Evolutionary conservation across 2,888 invertebrate species (phyloP), one percentile per base, ranked within the genome.

Genomic region (Drosophila birchii): DNA sequence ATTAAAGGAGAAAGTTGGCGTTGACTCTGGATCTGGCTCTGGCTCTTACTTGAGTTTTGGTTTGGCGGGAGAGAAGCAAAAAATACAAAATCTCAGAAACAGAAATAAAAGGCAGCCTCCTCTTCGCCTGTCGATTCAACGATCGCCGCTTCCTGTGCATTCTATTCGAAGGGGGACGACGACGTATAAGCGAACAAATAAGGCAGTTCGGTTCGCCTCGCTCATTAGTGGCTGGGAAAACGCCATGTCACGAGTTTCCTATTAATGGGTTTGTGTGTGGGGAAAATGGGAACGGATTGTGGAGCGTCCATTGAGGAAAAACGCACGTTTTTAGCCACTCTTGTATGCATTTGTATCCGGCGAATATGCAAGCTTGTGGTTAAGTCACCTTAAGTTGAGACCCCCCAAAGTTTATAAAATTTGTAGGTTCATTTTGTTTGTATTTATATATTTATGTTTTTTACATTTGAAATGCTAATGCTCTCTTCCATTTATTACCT

Each of bases 211-310:
- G 61, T 55, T 78, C 61, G 38, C 39, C 58, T 58, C 43, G 53
- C 86, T 79, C 87, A 86, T 88, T 79, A 86, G 84, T 71, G 75
- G 74, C 75, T 44, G 43, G 62, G 60, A 81, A 89, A 88, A 73
- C 78, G 81, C 81, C 64, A 72, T 77, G 78, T 89, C 91, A 90
- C 90, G 90, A 88, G 79, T 87, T 80, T 63, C 59, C 78, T 79
- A 78, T 87, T 81, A 80, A 80, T 75, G 61, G 61, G 8, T 32
- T 11, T 49, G 18, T 51, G 51, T 53, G 34, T 49, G 36, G 23
- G 43, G 53, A 18, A 44, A 63, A 57, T 45, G 61, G 53, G n/a
- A 61, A 45, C 56, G 54, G 39, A 51, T 39, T 63, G 63, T 23
- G 47, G 23, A 26, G 23, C 14, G 11, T 36, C 59, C 73, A 80